Percentiles rank a stretch among this genome's conserved stretches.
Evolutionary conservation across 2,797 vertebrate species (phyloP).

Genomic region (Hapalemur alaotrensis): DNA sequence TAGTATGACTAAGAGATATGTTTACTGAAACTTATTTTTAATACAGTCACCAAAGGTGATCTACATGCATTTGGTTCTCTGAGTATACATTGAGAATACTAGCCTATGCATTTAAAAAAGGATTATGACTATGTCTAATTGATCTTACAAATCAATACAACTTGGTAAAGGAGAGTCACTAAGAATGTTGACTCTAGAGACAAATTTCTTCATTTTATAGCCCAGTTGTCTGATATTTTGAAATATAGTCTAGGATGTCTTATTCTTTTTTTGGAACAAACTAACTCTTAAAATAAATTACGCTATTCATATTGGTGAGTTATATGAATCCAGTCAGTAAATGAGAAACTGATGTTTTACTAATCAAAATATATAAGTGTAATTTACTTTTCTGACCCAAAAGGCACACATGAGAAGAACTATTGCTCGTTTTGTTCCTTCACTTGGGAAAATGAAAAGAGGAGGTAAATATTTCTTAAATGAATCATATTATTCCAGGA

Average conservation of each 20-base stretch:
- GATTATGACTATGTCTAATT: background rate
- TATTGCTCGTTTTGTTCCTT: background rate
- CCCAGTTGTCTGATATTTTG: background rate
- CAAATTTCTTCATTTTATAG: background rate
- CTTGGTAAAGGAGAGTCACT: background rate
- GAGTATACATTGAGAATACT: background rate
- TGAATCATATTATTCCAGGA: background rate
- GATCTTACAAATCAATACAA: background rate
- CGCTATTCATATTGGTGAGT: background rate
- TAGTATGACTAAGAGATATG: background rate
- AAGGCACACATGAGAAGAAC: background rate
- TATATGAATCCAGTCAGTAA: background rate
- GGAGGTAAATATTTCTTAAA: background rate
- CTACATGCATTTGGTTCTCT: background rate
- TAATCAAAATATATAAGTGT: background rate
- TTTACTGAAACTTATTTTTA: background rate
- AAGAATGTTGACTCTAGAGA: background rate
- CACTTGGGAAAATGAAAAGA: background rate
- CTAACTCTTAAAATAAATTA: background rate
- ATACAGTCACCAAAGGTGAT: background rate
- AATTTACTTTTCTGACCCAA: constrained; percentile 4
- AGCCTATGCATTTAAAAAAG: background rate
- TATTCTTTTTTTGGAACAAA: background rate
- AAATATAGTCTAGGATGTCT: background rate
- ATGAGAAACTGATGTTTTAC: background rate